Evolutionary conservation across 30 jellyfish, hydroid and myxozoan genomes (phyloP), one percentile per base, ranked within the genome.

Genomic region (Aurelia sp.): DNA sequence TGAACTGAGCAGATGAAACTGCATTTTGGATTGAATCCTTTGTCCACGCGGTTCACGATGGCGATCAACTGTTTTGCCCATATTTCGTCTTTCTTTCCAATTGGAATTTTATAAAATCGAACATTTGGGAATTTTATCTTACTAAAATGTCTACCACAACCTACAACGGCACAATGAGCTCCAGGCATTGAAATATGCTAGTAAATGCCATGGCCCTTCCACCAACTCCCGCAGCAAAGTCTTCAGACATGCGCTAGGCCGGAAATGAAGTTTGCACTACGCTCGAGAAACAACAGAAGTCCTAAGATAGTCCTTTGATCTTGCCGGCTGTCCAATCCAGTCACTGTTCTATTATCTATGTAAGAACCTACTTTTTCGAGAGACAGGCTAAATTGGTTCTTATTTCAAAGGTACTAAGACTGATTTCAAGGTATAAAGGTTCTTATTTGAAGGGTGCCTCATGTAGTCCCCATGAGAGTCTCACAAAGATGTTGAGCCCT

Each of bases 81-180:
- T 47, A 3, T 76, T 31, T 35, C 66, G 27, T 70, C 67, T 70
- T 70, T 70, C 82, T 70, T 30, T 70, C 82, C 82, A 0, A 22
- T 70, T 13, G 82, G 82, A 70, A 70, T 70, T 70, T 70, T n/a
- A 30, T 70, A 70, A 30, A 70, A 70, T 31, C 66, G 82, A 70
- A 70, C 76, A 70, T n/a, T 31, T 3, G 82, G 82, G 31, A 70
- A 35, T 47, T 47, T 4, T 16, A 19, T 70, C 82, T 70, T 70
- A 47, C 66, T 47, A 31, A 12, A 31, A 47, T 70, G 82, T 70
- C 82, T 70, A 3, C 82, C 82, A 30, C 82, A 70, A 35, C 38
- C 0, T 13, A 70, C 82, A 70, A 70, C 66, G 69, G 67, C 63
- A 30, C 82, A 70, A 3, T 70, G n/a, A 31, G 69, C 82, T 31